These are phyloP conservation scores for Lipophrys pholis DNA, from an alignment of 2,113 vertebrate genomes.

Conservation along the genomic window DNA sequence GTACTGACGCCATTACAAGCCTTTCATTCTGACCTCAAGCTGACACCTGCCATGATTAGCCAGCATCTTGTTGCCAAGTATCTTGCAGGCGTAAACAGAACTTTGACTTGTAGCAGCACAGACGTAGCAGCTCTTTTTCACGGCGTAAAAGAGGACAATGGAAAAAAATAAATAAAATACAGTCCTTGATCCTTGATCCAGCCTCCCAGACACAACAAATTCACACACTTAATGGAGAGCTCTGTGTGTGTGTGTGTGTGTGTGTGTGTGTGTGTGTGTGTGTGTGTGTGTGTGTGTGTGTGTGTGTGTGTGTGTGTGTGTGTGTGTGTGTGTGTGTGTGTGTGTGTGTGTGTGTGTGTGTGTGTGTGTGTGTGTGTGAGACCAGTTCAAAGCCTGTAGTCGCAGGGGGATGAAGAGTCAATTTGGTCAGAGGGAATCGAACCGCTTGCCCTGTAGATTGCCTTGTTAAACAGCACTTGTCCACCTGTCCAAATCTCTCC, in stretches of 20 bases:
- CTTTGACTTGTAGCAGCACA: constrained; percentile 25
- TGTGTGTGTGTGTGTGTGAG: constrained; percentile 1
- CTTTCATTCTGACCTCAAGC: constrained; percentile 15
- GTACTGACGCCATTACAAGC: background rate
- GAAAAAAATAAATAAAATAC: constrained; percentile 26
- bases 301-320: constrained; percentile 4
- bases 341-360: constrained; percentile 4
- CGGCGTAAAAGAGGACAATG: background rate
- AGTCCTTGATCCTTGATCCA: constrained; percentile 43
- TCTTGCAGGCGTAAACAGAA: constrained; percentile 20
- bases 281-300: constrained; percentile 1
- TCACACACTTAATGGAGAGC: constrained; percentile 51
- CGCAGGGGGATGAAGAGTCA: constrained; percentile 51
- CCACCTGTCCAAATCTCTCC: constrained; percentile 67
- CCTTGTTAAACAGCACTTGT: constrained; percentile 73
- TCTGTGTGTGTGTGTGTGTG: background rate
- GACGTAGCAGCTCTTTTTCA: constrained; percentile 21
- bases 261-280: constrained; percentile 1
- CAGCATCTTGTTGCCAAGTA: constrained; percentile 18
- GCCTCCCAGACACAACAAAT: constrained; percentile 48
- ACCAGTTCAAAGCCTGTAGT: constrained; percentile 58
- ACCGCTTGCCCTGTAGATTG: constrained; percentile 60
- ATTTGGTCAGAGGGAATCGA: constrained; percentile 58
- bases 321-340: background rate
- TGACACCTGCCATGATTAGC: constrained; percentile 17